A percentile compares a stretch with the other conserved stretches of the same genome.
Evolutionary conservation across 2,113 vertebrate species (phyloP).

Genomic region (Scomber japonicus): DNA sequence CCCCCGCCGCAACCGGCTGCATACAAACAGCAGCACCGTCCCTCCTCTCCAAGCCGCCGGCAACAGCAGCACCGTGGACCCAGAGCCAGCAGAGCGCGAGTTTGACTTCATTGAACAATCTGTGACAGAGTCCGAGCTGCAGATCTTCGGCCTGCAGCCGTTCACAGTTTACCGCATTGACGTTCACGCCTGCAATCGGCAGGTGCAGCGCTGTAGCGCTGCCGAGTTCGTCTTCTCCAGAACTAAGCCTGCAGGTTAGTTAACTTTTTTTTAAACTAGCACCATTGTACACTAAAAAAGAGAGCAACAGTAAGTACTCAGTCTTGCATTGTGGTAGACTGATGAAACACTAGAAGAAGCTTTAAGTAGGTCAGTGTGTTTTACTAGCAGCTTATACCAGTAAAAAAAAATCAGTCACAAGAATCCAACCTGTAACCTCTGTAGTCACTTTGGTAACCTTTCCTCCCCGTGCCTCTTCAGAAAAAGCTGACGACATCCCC

Average conservation of each 20-base stretch:
- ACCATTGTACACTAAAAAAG: too few species aligned
- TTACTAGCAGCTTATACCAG: neutral
- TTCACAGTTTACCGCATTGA: conserved; percentile 98
- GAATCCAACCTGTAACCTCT: neutral
- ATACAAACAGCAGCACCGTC: conserved; percentile 78
- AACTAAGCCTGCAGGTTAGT: conserved; percentile 95
- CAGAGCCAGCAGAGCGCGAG: conserved; percentile 84
- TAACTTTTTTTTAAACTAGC: neutral
- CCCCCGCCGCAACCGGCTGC: conserved; percentile 51
- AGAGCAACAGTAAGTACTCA: too few species aligned
- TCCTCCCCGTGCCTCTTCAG: conserved; percentile 76
- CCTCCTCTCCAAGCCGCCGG: conserved; percentile 48
- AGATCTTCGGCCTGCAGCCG: conserved; percentile 91
- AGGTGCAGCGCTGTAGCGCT: conserved; percentile 93
- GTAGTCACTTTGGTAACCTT: neutral
- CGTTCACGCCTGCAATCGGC: conserved; percentile 95
- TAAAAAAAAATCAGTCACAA: neutral
- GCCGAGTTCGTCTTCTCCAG: conserved; percentile 96
- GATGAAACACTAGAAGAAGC: neutral
- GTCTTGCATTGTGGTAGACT: too few species aligned
- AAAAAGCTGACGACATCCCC: conserved; percentile 95
- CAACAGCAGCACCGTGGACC: conserved; percentile 80
- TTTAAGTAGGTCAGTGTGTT: neutral
- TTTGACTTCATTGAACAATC: conserved; percentile 90
- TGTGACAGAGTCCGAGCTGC: conserved; percentile 89